Evolutionary conservation across 2,797 vertebrate genomes (phyloP), one percentile per base, ranked within the genome.

Genomic region (Ceryle rudis): DNA sequence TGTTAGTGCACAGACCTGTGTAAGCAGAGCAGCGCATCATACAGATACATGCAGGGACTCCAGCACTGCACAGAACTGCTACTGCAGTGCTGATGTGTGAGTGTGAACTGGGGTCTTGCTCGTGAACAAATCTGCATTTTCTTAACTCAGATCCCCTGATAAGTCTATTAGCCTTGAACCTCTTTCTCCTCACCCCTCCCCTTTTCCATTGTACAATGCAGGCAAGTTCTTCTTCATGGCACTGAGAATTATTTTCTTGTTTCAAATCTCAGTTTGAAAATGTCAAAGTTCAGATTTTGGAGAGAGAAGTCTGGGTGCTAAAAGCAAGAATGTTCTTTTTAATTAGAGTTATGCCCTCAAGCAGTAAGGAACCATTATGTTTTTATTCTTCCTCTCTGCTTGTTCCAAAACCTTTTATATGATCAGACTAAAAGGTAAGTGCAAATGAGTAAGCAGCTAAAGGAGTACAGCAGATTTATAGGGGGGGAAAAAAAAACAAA

Each of bases 221-320:
- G 77, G 57, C 83, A 94, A 94, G 91, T 74, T 64, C 67, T 86
- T 87, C 70, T n/a, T 73, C 25, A 3, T 47, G 74, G 83, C 67
- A 62, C 74, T 13, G 52, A 86, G 87, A 93, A 95, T 96, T 94
- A 96, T 93, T 96, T 96, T 86, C 91, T 80, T 96, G 91, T 84
- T 97, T 97, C 95, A 97, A 96, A 92, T 94, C 85, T 96, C 75
- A 52, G 96, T 95, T 96, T 95, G 94, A 96, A 97, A 97, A 97
- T 97, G 97, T 92, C 94, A 93, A 80, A 97, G 95, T 96, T 97
- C 96, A 95, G 64, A n/a, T 90, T 94, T 92, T 90, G 93, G 91
- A 90, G 89, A 82, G 70, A 73, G 86, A 69, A 95, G 77, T 66
- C 92, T 69, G 78, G 83, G 74, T 95, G 94, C 95, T 96, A 94